These are phyloP conservation scores for Lamproptera curius DNA, from an alignment of 2,888 invertebrate genomes.

Conservation along the genomic window DNA sequence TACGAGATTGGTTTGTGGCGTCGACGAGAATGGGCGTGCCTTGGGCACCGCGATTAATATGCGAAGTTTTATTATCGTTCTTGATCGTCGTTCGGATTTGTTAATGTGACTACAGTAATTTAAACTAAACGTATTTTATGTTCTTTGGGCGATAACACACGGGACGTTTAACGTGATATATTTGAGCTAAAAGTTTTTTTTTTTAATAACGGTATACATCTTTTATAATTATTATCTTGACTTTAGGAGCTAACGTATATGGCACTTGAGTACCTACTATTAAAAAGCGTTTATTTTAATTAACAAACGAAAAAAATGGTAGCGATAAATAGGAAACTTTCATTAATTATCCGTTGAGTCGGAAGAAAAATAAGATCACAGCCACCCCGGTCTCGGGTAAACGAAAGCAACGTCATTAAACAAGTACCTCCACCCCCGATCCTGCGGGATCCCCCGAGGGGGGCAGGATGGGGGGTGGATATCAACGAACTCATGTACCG, in stretches of 20 bases:
- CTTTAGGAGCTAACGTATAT: no score
- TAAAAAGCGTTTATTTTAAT: neutral
- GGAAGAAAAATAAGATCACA: slow-evolving; percentile 42
- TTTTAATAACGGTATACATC: no score
- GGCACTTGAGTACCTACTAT: no score
- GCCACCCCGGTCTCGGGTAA: slow-evolving; percentile 58
- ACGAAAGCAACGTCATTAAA: slow-evolving; percentile 69
- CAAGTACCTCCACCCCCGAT: slow-evolving; percentile 47
- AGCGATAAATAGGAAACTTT: neutral
- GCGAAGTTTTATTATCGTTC: slow-evolving; percentile 4
- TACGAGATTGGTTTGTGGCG: slow-evolving; percentile 8
- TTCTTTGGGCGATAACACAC: no score
- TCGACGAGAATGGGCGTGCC: slow-evolving; percentile 13
- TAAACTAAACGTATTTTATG: no score
- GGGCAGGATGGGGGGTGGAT: slow-evolving; percentile 45
- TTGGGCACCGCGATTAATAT: slow-evolving; percentile 7
- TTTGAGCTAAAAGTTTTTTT: no score
- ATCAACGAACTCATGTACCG: slow-evolving; percentile 73
- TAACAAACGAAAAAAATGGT: neutral
- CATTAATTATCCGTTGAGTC: slow-evolving; percentile 20
- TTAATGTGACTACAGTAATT: no score
- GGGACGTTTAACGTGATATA: no score
- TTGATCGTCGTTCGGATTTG: neutral
- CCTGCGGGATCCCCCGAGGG: slow-evolving; percentile 46
- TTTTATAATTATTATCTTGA: no score